Evolutionary conservation across 2,888 invertebrate species (phyloP), one percentile per base, ranked within the genome.

Genomic region (Erannis defoliaria): DNA sequence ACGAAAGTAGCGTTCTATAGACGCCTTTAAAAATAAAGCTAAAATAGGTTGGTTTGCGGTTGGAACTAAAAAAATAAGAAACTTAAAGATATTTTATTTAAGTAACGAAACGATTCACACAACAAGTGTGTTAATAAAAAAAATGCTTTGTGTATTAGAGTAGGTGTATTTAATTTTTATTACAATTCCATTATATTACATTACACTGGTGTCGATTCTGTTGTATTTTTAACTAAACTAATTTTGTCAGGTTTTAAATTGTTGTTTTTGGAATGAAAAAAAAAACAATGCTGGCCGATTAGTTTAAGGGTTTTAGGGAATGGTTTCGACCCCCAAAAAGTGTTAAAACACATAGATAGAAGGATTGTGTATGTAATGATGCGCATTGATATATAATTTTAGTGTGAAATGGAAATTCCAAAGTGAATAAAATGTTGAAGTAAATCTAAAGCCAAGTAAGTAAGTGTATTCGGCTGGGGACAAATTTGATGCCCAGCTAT

Each of bases 101-200:
- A 43, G 31, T n/a, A n/a, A n/a, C n/a, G 54, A 55, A 60, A 55
- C 23, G 12, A 51, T 29, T 57, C 46, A 55, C 59, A 60, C 62
- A 45, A 19, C 46, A 9, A 12, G 60, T 48, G 51, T 64, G 59
- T 49, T 57, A 51, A 58, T 62, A 64, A 64, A 60, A 35, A 49
- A 45, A 55, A 46, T 58, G 68, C 68, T 68, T 70, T 57, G 42
- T 65, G 71, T 73, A 72, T 74, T 79, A 71, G 73, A 67, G 45
- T 60, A 62, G 58, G 53, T 77, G 77, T 74, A 78, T 78, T 81
- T 81, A 76, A 82, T 81, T 82, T 83, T 76, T 80, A 73, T 80
- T 77, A 80, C 78, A 77, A 84, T 88, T 88, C 86, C 82, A 84
- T 85, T 42, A 75, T 77, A 35, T n/a, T n/a, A 14, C 26, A 71